Evolutionary conservation across 2,888 invertebrate genomes (phyloP).

Genomic region (Rhogogaster chlorosoma): DNA sequence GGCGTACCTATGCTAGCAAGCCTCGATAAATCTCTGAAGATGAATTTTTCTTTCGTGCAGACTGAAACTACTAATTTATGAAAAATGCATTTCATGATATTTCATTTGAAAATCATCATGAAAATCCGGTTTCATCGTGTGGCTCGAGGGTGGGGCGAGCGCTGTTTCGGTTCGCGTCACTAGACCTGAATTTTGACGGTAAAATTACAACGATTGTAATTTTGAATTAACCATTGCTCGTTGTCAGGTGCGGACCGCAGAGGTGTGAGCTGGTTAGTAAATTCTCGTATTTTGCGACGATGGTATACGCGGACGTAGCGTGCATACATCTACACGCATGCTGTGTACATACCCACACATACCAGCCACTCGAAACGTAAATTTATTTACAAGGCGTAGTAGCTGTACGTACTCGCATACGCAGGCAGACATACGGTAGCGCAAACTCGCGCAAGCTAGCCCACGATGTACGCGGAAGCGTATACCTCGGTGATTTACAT

Average conservation of each 20-base stretch:
- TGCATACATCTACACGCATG: not conserved
- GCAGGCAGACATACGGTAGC: not conserved
- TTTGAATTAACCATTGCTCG: not conserved
- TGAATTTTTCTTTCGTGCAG: not conserved
- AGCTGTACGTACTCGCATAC: not conserved
- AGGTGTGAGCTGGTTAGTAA: not conserved
- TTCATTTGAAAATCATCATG: not conserved
- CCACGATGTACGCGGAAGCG: not conserved
- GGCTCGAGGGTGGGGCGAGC: not conserved
- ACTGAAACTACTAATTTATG: not conserved
- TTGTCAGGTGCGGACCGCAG: not conserved
- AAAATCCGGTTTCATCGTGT: not conserved
- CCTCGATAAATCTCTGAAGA: not conserved
- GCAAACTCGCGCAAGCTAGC: not conserved
- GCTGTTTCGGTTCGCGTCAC: not conserved
- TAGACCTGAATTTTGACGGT: not conserved
- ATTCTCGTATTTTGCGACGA: not conserved
- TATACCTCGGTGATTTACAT: constrained; percentile 63
- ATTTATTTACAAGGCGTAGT: constrained; percentile 31
- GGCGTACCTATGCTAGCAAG: no score
- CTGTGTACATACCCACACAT: not conserved
- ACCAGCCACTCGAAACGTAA: constrained; percentile 15
- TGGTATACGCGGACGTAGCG: not conserved
- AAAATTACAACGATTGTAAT: constrained; percentile 17
- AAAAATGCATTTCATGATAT: no score